phyloP scores from a whole-genome alignment of 2,113 vertebrate species.

The Passer domesticus region DNA sequence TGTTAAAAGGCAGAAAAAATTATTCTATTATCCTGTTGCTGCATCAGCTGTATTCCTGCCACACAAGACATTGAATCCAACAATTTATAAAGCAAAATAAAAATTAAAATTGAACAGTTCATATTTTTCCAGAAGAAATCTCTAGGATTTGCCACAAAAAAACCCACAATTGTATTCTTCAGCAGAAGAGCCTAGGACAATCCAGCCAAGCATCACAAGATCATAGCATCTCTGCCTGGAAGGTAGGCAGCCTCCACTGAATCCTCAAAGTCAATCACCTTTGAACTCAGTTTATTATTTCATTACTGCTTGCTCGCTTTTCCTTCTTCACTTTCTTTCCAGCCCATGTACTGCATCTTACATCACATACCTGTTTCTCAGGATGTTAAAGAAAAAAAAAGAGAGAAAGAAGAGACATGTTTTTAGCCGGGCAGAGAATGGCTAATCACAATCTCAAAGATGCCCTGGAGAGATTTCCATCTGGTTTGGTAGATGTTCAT shows the following conservation, averaged over 20 bases:
- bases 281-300: neutral
- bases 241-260: neutral
- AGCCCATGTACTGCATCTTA: neutral
- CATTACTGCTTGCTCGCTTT: neutral
- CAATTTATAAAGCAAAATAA: neutral
- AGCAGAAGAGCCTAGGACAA: neutral
- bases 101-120: neutral
- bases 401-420: neutral
- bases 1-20: neutral
- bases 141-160: neutral
- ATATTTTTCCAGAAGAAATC: neutral
- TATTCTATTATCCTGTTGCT: neutral
- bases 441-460: neutral
- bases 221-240: neutral
- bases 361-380: neutral
- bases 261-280: neutral
- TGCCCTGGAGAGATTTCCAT: neutral
- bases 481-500: neutral
- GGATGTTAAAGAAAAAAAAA: too few relatives aligned
- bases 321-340: neutral
- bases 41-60: neutral
- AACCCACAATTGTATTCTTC: fast-evolving
- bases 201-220: fast-evolving
- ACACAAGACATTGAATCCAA: neutral
- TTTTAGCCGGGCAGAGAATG: neutral